Percentiles rank a stretch among this genome's conserved stretches.
These are phyloP conservation scores for Athripsodes cinereus DNA, from an alignment of 2,888 invertebrate genomes.

Conservation along the genomic window DNA sequence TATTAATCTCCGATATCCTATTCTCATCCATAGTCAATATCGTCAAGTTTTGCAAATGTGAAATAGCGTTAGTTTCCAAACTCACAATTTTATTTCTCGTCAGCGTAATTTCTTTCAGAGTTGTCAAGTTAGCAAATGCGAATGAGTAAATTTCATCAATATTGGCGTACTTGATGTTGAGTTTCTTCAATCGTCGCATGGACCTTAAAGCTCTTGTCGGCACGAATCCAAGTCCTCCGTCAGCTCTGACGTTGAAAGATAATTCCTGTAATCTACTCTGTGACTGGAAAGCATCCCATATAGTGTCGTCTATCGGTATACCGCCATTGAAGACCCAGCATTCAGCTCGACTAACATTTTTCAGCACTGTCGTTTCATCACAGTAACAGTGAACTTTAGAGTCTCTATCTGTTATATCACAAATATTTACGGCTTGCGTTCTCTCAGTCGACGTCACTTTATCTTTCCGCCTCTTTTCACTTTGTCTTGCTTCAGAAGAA, in stretches of 20 bases:
- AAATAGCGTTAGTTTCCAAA: constrained; percentile 64
- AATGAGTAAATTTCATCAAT: constrained; percentile 63
- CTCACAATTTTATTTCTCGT: constrained; percentile 64
- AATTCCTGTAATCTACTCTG: constrained; percentile 66
- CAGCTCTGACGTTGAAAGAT: constrained; percentile 64
- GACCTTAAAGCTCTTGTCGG: constrained; percentile 65
- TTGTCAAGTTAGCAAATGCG: constrained; percentile 68
- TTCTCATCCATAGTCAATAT: constrained; percentile 70
- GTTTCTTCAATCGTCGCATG: constrained; percentile 57
- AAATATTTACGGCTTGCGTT: constrained; percentile 48
- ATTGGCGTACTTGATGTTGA: constrained; percentile 67
- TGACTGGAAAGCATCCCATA: constrained; percentile 70
- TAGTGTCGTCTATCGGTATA: constrained; percentile 60
- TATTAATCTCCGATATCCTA: constrained; percentile 65
- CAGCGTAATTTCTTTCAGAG: constrained; percentile 60
- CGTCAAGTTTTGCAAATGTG: constrained; percentile 63
- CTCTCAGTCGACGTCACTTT: constrained; percentile 39
- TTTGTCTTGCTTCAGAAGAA: constrained; percentile 39
- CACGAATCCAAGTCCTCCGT: constrained; percentile 62
- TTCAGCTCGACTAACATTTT: constrained; percentile 64
- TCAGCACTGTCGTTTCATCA: constrained; percentile 48
- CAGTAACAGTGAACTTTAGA: constrained; percentile 65
- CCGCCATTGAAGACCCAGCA: constrained; percentile 71
- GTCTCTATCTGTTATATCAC: constrained; percentile 50
- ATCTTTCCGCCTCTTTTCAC: constrained; percentile 45